A percentile compares a stretch with the other conserved stretches of the same genome.
phyloP scores from a whole-genome alignment of 2,888 invertebrate genomes.

The Pachymerium ferrugineum region DNA sequence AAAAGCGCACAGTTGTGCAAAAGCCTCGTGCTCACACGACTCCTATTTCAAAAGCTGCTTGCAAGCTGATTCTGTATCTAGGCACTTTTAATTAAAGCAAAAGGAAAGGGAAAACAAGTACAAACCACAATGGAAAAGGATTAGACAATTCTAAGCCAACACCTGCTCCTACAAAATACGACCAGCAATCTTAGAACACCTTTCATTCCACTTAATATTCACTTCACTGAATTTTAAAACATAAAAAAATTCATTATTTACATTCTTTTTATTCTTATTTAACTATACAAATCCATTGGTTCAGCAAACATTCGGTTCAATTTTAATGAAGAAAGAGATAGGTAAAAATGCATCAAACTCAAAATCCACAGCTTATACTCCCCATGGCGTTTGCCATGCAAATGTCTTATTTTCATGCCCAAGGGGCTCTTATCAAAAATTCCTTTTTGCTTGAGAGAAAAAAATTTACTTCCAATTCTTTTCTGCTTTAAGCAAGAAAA shows the following conservation, averaged over 20 bases:
- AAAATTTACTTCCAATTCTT: too few species aligned
- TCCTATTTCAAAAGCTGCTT: conserved; percentile 15
- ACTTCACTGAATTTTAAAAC: not conserved
- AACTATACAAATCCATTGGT: not conserved
- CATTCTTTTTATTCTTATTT: not conserved
- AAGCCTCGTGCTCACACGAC: conserved; percentile 13
- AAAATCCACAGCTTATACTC: not conserved
- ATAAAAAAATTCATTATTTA: not conserved
- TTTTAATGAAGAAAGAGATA: not conserved
- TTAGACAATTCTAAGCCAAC: conserved; percentile 5
- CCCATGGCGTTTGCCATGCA: not conserved
- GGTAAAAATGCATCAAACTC: not conserved
- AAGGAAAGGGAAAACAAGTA: conserved; percentile 4
- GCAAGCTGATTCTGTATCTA: conserved; percentile 18
- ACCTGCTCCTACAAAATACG: conserved; percentile 5
- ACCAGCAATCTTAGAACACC: conserved; percentile 9
- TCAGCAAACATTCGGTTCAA: not conserved
- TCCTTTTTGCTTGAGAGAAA: too few species aligned
- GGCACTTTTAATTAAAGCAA: conserved; percentile 19
- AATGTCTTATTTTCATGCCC: not conserved
- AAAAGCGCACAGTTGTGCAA: conserved; percentile 14
- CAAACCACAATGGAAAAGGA: conserved; percentile 5
- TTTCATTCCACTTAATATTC: conserved; percentile 1
- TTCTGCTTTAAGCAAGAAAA: too few species aligned
- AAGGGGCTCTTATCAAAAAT: not conserved